Base-by-base conservation (phyloP, 2,888 invertebrate species). In the Argynnis bischoffii region DNA sequence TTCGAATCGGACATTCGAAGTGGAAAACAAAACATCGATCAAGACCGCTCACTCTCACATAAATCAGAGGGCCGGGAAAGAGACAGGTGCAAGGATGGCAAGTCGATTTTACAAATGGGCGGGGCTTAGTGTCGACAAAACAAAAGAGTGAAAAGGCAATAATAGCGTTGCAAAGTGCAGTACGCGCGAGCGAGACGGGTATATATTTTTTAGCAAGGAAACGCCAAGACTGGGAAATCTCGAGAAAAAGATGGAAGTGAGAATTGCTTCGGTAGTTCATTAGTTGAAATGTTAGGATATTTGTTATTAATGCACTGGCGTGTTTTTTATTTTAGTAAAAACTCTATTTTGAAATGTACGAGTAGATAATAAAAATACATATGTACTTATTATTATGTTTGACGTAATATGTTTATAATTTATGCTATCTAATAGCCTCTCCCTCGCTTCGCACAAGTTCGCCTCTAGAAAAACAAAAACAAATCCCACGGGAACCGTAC, bases 71-170 rank as follows among this genome's bases (percentile, higher is more conserved):
- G 84, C 83, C 82, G 82, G 81, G 92, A 92, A 87, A 87, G 90
- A 89, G 92, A 92, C 92, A 91, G 92, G 90, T 89, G 91, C 88
- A 84, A 84, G 86, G 88, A 83, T 88, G 86, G 82, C 82, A 89
- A 89, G 87, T 88, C 90, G 91, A 91, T 90, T 89, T 91, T 90
- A 91, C 90, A 90, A 90, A 90, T 92, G 92, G 92, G 92, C 91
- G 92, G 92, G 87, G 92, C 89, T 89, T 89, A 85, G 90, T 86
- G 88, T 87, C 89, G 86, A 86, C 91, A 84, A 85, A 89, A 89
- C 91, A 89, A 87, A 90, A 87, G 91, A 90, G 91, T 78, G 91
- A 89, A 89, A 90, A 83, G 90, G 91, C 89, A 85, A 86, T 88
- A 90, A 87, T 85, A 80, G 78, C 80, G 78, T 83, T 90, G 92